These are phyloP conservation scores for Copsychus sechellarum DNA, from an alignment of 2,113 vertebrate genomes.

Conservation along the genomic window DNA sequence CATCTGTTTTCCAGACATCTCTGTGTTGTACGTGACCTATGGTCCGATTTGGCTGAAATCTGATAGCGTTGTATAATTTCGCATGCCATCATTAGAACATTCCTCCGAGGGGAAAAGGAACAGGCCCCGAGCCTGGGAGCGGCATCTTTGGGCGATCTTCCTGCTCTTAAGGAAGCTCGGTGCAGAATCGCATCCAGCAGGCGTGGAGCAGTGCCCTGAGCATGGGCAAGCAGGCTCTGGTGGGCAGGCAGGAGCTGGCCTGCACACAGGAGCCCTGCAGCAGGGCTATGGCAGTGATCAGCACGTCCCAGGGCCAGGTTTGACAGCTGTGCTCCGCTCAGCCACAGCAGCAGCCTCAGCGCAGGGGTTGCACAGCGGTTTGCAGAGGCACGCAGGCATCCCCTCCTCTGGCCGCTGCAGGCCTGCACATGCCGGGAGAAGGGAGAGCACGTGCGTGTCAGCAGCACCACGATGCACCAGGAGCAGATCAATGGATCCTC, in stretches of 20 bases:
- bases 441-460: accelerated
- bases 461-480: background rate
- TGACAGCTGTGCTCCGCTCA: background rate
- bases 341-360: background rate
- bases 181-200: background rate
- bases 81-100: slow-evolving; percentile 44
- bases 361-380: accelerated
- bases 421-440: background rate
- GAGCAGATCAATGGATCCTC: background rate
- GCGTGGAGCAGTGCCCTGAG: background rate
- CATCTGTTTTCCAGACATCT: slow-evolving; percentile 59
- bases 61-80: slow-evolving; percentile 33
- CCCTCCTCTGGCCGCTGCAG: background rate
- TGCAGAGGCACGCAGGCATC: background rate
- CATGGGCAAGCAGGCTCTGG: background rate
- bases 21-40: slow-evolving; percentile 43
- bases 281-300: accelerated
- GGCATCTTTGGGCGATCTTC: background rate
- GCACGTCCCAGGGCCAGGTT: background rate
- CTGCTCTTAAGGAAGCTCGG: background rate
- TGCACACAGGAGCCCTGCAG: accelerated
- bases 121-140: background rate
- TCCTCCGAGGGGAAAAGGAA: background rate
- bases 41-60: slow-evolving; percentile 47
- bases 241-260: background rate